Percentiles rank a stretch among this genome's conserved stretches.
Evolutionary conservation across 2,888 invertebrate genomes (phyloP).

Genomic region (Yponomeuta cagnagella): DNA sequence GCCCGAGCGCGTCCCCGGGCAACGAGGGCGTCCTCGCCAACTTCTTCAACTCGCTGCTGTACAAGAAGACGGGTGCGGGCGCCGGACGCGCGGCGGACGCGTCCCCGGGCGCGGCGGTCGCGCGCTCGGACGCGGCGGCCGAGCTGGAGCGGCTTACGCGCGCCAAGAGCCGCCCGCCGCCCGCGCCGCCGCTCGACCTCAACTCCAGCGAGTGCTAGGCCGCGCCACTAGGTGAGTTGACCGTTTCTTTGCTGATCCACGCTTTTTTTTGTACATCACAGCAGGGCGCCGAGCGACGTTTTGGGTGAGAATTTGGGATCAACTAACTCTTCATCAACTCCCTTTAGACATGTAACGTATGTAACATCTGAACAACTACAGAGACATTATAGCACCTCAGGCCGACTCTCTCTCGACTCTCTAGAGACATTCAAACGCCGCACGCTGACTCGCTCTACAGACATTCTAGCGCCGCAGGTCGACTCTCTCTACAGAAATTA

Average conservation of each 20-base stretch:
- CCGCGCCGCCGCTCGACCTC: slow-evolving; percentile 81
- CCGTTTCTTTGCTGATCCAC: too few species aligned
- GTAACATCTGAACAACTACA: neutral
- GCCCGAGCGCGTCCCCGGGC: slow-evolving; percentile 82
- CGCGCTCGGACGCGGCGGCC: slow-evolving; percentile 92
- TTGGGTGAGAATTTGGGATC: too few species aligned
- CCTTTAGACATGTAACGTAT: too few species aligned
- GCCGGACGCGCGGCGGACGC: slow-evolving; percentile 37
- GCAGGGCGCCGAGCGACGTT: too few species aligned
- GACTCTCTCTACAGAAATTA: neutral
- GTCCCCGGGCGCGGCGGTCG: neutral
- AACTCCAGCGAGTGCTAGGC: slow-evolving; percentile 45
- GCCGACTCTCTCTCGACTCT: too few species aligned
- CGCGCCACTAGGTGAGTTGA: slow-evolving; percentile 6
- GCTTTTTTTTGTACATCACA: too few species aligned
- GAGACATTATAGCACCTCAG: neutral
- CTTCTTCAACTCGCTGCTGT: slow-evolving; percentile 97
- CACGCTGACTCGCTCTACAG: too few species aligned
- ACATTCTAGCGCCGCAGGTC: too few species aligned
- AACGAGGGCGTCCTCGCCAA: slow-evolving; percentile 97
- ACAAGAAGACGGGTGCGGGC: slow-evolving; percentile 91
- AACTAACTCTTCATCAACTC: too few species aligned
- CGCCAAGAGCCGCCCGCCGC: slow-evolving; percentile 82
- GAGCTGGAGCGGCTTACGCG: slow-evolving; percentile 92
- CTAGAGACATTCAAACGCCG: too few species aligned